Conservation (phyloP, 2,888 invertebrate genomes). For the Ernsta delagoae region DNA sequence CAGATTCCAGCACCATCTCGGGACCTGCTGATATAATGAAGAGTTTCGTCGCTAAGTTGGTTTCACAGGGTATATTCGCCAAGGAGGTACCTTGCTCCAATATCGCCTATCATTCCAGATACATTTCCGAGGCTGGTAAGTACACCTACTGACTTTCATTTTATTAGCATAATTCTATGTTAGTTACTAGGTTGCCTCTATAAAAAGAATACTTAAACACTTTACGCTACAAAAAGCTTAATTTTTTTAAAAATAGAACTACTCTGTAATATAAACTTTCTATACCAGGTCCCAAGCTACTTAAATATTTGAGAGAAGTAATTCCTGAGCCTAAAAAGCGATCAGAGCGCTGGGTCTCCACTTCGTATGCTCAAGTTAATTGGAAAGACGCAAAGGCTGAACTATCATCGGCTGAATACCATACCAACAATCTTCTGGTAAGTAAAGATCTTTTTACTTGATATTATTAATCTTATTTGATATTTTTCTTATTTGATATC, state of each 20-base stretch:
- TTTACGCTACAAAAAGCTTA: too few relatives aligned
- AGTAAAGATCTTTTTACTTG: conserved; percentile 46
- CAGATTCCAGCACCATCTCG: conserved; percentile 95
- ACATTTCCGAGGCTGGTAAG: conserved; percentile 88
- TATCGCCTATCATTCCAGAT: conserved; percentile 95
- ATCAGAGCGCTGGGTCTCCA: conserved; percentile 92
- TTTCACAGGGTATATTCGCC: conserved; percentile 90
- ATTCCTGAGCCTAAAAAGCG: conserved; percentile 88
- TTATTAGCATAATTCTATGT: too few relatives aligned
- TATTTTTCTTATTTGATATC: neutral
- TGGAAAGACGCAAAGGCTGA: conserved; percentile 89
- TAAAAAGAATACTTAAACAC: too few relatives aligned
- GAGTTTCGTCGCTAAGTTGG: conserved; percentile 87
- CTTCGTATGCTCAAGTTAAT: conserved; percentile 89
- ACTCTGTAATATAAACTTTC: neutral
- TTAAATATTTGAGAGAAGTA: conserved; percentile 86
- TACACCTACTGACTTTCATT: neutral
- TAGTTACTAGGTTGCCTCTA: too few relatives aligned
- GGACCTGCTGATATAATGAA: conserved; percentile 90
- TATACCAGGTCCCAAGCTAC: conserved; percentile 86
- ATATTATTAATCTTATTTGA: neutral
- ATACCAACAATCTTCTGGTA: conserved; percentile 92
- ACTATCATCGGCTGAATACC: conserved; percentile 93
- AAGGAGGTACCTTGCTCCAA: conserved; percentile 93
- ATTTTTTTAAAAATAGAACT: too few relatives aligned